Evolutionary conservation across 1,140 invertebrate genomes (phyloP), one percentile per base, ranked within the genome.

Genomic region (Lutraria rhynchaena): DNA sequence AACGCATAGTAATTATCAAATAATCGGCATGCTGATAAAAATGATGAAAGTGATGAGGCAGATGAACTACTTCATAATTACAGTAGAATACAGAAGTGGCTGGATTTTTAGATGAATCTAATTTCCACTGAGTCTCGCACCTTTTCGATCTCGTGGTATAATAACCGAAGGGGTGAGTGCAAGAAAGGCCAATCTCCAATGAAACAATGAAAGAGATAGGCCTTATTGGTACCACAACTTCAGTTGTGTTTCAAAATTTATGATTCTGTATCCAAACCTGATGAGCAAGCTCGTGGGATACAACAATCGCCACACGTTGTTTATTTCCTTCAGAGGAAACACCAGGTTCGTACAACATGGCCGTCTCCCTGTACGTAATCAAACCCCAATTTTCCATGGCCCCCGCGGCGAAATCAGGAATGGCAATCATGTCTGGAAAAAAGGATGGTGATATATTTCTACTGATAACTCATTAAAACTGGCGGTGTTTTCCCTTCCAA

Each of bases 311-410:
- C 4, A 98, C 95, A 82, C 94, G 93, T 96, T 96, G 85, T 81
- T 89, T 90, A 44, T 89, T 86, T 11, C 77, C 71, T n/a, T 83
- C 83, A 7, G 87, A 85, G 0, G 89, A 87, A 19, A 86, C 85
- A 13, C 65, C 84, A 0, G 86, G 85, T 86, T 97, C 95, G 73
- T 95, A 96, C 1, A 99, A 93, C 73, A 99, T 93, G 69, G 95
- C 95, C 0, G 95, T 95, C 93, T 99, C 97, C 73, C 97, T 94
- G 86, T 95, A 97, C 0, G 95, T 96, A 3, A 97, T 95, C 0
- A 98, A 90, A 1, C 97, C 98, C 98, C 97, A 99, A 92, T 99
- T 97, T 92, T 99, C 98, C 95, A 99, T 99, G 0, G 97, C 98
- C 7, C 97, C 98, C 3, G 97, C 97, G 0, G 96, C 95, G 93